Percentiles rank a stretch among this genome's conserved stretches.
These are phyloP conservation scores for Noctua comes DNA, from an alignment of 2,888 invertebrate genomes.

Conservation along the genomic window DNA sequence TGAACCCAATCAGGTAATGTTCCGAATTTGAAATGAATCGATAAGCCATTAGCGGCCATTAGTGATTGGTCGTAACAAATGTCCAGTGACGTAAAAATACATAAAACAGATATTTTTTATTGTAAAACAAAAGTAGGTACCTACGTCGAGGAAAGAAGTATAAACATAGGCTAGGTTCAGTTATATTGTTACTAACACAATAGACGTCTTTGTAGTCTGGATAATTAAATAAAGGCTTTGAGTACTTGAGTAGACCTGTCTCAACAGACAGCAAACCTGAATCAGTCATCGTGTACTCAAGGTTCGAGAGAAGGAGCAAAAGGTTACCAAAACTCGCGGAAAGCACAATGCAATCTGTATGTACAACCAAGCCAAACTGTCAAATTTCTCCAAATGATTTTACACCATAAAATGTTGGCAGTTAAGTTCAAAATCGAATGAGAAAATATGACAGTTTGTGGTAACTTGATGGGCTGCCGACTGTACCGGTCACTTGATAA, in stretches of 20 bases:
- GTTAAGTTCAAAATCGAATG: too few relatives aligned
- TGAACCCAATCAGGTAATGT: conserved; percentile 41
- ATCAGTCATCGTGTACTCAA: background rate
- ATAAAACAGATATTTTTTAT: background rate
- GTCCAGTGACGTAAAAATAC: background rate
- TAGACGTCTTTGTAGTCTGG: too few relatives aligned
- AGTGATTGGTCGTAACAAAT: background rate
- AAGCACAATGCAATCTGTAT: background rate
- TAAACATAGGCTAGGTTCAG: too few relatives aligned
- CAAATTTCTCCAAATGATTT: too few relatives aligned
- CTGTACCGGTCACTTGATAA: conserved; percentile 25
- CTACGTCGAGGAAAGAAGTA: background rate
- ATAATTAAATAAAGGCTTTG: too few relatives aligned
- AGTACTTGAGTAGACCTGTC: background rate
- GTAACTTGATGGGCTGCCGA: too few relatives aligned
- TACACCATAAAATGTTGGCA: too few relatives aligned
- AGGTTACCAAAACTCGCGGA: conserved; percentile 1
- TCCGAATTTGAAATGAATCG: conserved; percentile 3
- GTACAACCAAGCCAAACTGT: background rate
- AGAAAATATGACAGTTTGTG: too few relatives aligned
- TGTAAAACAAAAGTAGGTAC: background rate
- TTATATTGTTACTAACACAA: too few relatives aligned
- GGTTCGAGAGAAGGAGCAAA: background rate
- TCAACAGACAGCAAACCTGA: background rate
- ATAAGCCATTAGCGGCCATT: conserved; percentile 1